Conservation (phyloP, 2,113 vertebrate species). For the Phrynosoma blainvillii region DNA sequence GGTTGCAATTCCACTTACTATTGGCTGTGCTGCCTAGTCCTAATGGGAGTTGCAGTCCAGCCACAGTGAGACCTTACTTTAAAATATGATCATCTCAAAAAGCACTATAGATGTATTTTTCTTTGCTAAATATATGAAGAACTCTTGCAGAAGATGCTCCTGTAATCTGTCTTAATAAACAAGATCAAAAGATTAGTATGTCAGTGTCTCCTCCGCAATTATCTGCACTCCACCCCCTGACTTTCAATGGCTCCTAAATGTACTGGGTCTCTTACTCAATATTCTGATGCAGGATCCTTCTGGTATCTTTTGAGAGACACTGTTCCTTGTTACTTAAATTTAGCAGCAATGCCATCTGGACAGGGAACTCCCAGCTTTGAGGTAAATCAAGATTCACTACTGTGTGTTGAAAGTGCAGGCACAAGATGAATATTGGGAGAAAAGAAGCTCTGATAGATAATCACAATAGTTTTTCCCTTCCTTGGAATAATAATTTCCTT, state of each 20-base stretch:
- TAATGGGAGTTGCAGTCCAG: not conserved
- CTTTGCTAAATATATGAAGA: no score
- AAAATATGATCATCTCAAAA: no score
- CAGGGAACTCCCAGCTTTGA: not conserved
- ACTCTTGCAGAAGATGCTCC: no score
- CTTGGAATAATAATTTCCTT: not conserved
- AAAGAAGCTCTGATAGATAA: not conserved
- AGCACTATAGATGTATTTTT: no score
- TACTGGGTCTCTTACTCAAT: no score
- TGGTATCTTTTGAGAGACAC: not conserved
- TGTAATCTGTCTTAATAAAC: no score
- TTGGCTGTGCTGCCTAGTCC: not conserved
- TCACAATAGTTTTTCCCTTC: not conserved
- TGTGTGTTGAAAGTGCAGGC: not conserved
- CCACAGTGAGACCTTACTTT: not conserved
- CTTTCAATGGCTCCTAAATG: no score
- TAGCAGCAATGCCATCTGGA: no score
- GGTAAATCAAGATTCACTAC: no score
- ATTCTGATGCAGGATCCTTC: not conserved
- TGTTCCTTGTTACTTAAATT: not conserved
- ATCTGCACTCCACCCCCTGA: no score
- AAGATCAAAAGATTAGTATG: no score
- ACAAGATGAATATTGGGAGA: not conserved
- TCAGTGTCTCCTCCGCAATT: no score
- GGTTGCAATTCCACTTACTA: not conserved